Evolutionary conservation across 2,113 vertebrate species (phyloP).

Genomic region (Taurulus bubalis): DNA sequence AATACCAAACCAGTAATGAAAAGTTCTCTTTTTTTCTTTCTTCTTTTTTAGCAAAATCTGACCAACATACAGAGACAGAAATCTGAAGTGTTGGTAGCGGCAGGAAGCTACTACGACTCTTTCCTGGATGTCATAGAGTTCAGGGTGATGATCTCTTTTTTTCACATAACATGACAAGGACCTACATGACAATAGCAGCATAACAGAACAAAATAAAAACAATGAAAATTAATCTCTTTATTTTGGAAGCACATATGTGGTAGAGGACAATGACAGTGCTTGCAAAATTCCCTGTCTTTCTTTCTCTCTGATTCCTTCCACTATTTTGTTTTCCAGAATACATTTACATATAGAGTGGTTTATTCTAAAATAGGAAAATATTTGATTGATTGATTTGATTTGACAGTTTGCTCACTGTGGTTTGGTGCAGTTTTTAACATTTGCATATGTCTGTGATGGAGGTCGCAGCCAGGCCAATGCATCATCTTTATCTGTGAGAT

Average conservation of each 20-base stretch:
- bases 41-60: slow-evolving; percentile 87
- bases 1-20: not conserved
- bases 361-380: slow-evolving; percentile 31
- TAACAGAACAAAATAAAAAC: not conserved
- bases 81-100: slow-evolving; percentile 82
- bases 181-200: not conserved
- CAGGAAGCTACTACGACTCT: slow-evolving; percentile 88
- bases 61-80: slow-evolving; percentile 90
- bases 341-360: slow-evolving; percentile 71
- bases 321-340: slow-evolving; percentile 19
- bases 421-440: slow-evolving; percentile 13
- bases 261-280: not conserved
- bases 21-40: not conserved
- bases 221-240: not conserved
- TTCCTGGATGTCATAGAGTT: slow-evolving; percentile 96
- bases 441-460: slow-evolving; percentile 45
- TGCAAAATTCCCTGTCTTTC: not conserved
- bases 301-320: not conserved
- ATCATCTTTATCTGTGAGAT: slow-evolving; percentile 18
- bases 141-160: slow-evolving; percentile 83
- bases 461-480: slow-evolving; percentile 9
- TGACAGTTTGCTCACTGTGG: not conserved
- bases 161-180: too few species aligned
- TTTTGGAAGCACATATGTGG: slow-evolving; percentile 2
- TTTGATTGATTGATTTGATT: slow-evolving; percentile 19